phyloP scores from a whole-genome alignment of 2,888 invertebrate genomes.

The Caenorhabditis japonica region DNA sequence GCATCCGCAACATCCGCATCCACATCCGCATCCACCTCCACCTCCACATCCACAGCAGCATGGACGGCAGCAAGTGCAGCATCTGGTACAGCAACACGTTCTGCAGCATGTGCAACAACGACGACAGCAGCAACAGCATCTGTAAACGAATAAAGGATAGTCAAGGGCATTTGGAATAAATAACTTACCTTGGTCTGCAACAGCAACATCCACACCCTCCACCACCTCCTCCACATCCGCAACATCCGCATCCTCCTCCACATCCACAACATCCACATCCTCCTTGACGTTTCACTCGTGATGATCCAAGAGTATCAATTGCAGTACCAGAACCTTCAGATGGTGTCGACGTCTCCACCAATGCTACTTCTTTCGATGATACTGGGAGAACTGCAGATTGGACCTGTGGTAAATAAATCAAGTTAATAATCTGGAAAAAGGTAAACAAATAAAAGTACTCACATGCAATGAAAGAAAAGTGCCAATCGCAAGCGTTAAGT shows the following conservation, averaged over 20 bases:
- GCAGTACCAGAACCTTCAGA: slow-evolving; percentile 5
- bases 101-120: slow-evolving; percentile 57
- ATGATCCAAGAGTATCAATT: slow-evolving; percentile 44
- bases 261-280: slow-evolving; percentile 51
- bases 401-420: background rate
- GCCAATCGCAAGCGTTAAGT: too few species aligned
- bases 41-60: slow-evolving; percentile 7
- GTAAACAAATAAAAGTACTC: too few species aligned
- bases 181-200: slow-evolving; percentile 30
- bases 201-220: slow-evolving; percentile 29
- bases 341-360: background rate
- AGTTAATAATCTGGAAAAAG: too few species aligned
- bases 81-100: slow-evolving; percentile 55
- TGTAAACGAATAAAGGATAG: too few species aligned
- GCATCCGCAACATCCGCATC: slow-evolving; percentile 17
- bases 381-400: slow-evolving; percentile 15
- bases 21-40: too few species aligned
- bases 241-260: too few species aligned
- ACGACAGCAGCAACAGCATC: slow-evolving; percentile 53
- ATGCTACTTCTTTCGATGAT: slow-evolving; percentile 15
- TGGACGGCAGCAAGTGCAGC: slow-evolving; percentile 30
- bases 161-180: too few species aligned
- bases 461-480: too few species aligned
- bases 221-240: too few species aligned
- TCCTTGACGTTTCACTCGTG: slow-evolving; percentile 50